Conservation (phyloP, 2,888 invertebrate species). For the Leptinotarsa haldemani region DNA sequence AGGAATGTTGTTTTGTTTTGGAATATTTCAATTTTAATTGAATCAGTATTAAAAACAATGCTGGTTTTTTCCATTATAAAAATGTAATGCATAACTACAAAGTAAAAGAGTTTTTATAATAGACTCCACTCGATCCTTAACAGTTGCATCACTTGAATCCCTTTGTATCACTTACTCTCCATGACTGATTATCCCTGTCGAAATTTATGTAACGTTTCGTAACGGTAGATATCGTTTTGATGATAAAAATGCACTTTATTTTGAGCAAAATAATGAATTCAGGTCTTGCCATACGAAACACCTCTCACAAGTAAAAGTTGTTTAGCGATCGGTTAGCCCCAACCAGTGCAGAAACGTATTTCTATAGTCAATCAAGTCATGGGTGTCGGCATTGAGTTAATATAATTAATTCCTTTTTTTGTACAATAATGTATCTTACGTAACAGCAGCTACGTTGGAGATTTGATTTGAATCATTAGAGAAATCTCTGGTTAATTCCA, state of each 20-base stretch:
- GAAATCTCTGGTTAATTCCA: background rate
- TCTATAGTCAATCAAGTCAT: conserved; percentile 12
- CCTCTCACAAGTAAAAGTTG: conserved; percentile 53
- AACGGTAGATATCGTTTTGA: conserved; percentile 13
- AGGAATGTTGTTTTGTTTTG: no score
- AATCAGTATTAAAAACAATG: no score
- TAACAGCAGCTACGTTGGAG: background rate
- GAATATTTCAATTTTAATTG: no score
- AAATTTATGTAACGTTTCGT: conserved; percentile 1
- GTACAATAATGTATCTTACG: conserved; percentile 6
- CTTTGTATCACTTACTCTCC: background rate
- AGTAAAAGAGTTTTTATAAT: no score
- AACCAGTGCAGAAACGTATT: conserved; percentile 14
- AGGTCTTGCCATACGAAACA: conserved; percentile 31
- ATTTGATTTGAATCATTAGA: background rate
- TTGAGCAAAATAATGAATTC: conserved; percentile 28
- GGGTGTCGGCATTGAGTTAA: conserved; percentile 12
- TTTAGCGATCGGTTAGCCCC: conserved; percentile 34
- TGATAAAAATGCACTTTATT: conserved; percentile 24
- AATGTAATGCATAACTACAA: no score
- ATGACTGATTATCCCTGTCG: conserved; percentile 7
- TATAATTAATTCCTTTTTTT: conserved; percentile 9
- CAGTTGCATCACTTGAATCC: background rate
- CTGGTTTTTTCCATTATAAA: no score
- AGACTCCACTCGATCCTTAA: background rate